Percentiles rank a stretch among this genome's conserved stretches.
phyloP scores from a whole-genome alignment of 2,888 invertebrate species.

The Meiosimyza platycephala region DNA sequence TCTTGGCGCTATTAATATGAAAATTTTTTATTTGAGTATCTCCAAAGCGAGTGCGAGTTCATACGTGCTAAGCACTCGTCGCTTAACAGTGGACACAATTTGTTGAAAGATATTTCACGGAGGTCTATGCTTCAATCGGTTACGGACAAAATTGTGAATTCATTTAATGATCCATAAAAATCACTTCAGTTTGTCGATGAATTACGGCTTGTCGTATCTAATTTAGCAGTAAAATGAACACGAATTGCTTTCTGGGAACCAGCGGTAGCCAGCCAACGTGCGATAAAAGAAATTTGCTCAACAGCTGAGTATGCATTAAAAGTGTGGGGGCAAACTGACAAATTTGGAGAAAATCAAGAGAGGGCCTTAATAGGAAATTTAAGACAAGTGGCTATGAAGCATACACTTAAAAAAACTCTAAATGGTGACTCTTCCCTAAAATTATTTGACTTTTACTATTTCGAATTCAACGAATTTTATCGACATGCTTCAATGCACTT shows the following conservation, averaged over 20 bases:
- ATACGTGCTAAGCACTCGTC: background rate
- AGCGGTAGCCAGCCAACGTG: background rate
- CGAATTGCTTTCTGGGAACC: slow-evolving; percentile 19
- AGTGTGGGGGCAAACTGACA: too few relatives aligned
- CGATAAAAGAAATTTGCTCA: background rate
- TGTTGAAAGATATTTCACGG: slow-evolving; percentile 7
- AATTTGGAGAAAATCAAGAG: too few relatives aligned
- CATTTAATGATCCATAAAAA: slow-evolving; percentile 21
- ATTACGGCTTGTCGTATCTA: slow-evolving; percentile 3
- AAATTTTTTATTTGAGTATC: background rate
- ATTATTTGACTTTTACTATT: too few relatives aligned
- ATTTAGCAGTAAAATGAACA: slow-evolving; percentile 18
- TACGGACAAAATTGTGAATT: background rate
- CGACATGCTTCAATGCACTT: too few relatives aligned
- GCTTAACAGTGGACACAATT: background rate
- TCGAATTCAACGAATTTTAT: too few relatives aligned
- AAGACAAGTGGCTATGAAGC: too few relatives aligned
- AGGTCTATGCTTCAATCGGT: slow-evolving; percentile 3
- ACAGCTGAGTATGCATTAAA: too few relatives aligned
- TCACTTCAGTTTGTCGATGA: slow-evolving; percentile 1
- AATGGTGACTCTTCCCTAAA: too few relatives aligned
- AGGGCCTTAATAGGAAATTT: too few relatives aligned
- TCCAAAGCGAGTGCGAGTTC: too few relatives aligned
- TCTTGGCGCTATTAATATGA: background rate
- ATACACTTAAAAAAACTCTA: too few relatives aligned